Percentiles rank a stretch among this genome's conserved stretches.
Conservation (phyloP, 2,888 invertebrate genomes). For the Scaptomyza parva region DNA sequence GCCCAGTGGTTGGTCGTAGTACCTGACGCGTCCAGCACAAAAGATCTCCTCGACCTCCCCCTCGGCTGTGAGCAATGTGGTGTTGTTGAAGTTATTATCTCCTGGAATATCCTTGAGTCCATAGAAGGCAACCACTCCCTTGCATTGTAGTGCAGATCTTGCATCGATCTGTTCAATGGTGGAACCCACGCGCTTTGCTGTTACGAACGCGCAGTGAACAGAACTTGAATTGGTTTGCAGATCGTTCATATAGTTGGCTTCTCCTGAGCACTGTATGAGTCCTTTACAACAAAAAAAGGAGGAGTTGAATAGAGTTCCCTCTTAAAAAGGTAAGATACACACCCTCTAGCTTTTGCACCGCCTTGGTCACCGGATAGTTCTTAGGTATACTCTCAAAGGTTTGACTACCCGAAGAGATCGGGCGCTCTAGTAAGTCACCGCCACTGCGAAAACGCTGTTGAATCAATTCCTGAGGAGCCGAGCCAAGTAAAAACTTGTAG, state of each 20-base stretch:
- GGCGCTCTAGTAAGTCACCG: slow-evolving; percentile 87
- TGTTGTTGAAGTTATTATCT: slow-evolving; percentile 83
- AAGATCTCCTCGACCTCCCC: slow-evolving; percentile 83
- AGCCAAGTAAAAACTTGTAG: slow-evolving; percentile 89
- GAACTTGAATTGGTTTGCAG: slow-evolving; percentile 88
- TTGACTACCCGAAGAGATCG: slow-evolving; percentile 89
- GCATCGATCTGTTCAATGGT: slow-evolving; percentile 79
- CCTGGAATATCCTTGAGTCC: slow-evolving; percentile 88
- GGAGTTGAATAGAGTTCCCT: background rate
- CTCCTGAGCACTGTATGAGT: slow-evolving; percentile 88
- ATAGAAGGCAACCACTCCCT: slow-evolving; percentile 87
- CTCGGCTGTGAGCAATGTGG: slow-evolving; percentile 83
- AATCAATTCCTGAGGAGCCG: slow-evolving; percentile 86
- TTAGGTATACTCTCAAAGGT: slow-evolving; percentile 89
- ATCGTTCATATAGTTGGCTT: slow-evolving; percentile 92
- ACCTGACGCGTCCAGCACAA: slow-evolving; percentile 82
- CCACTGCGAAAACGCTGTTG: slow-evolving; percentile 44
- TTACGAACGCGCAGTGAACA: slow-evolving; percentile 86
- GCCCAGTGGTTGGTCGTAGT: slow-evolving; percentile 91
- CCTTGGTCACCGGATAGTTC: slow-evolving; percentile 91
- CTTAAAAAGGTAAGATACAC: slow-evolving; percentile 59
- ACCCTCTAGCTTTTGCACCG: slow-evolving; percentile 90
- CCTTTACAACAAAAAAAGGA: slow-evolving; percentile 26
- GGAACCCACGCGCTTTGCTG: slow-evolving; percentile 87
- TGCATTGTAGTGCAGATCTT: slow-evolving; percentile 85